Conservation (phyloP, 2,888 invertebrate species). For the Tiliacea citrago region DNA sequence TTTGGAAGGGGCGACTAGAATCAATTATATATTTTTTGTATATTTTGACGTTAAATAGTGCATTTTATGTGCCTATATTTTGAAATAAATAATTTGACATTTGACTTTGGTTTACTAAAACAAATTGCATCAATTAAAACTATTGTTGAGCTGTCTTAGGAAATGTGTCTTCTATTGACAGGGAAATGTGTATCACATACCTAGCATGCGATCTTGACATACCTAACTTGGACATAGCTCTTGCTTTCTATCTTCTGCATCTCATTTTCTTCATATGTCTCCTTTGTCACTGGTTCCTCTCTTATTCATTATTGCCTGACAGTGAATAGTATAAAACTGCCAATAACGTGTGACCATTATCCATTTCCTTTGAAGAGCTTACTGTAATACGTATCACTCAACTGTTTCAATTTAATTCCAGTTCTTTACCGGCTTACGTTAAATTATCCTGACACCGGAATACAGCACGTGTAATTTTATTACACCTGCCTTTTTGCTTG, state of each 20-base stretch:
- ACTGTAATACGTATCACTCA: not conserved
- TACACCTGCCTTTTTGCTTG: slow-evolving; percentile 12
- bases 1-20: no score
- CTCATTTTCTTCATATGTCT: not conserved
- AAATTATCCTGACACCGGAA: slow-evolving; percentile 27
- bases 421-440: slow-evolving; percentile 3
- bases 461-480: slow-evolving; percentile 30
- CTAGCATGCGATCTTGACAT: not conserved
- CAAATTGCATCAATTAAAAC: no score
- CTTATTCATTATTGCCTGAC: not conserved
- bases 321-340: not conserved
- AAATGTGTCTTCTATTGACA: no score
- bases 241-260: not conserved
- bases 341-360: not conserved
- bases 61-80: no score
- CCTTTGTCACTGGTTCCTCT: not conserved
- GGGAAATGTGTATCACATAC: not conserved
- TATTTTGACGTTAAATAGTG: no score
- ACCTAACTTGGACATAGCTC: not conserved
- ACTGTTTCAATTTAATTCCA: slow-evolving; percentile 10
- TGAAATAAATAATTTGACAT: no score
- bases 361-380: not conserved
- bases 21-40: no score
- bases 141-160: no score
- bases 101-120: no score